phyloP scores from a whole-genome alignment of 1,140 invertebrate species.

The Scaptomyza graminum region DNA sequence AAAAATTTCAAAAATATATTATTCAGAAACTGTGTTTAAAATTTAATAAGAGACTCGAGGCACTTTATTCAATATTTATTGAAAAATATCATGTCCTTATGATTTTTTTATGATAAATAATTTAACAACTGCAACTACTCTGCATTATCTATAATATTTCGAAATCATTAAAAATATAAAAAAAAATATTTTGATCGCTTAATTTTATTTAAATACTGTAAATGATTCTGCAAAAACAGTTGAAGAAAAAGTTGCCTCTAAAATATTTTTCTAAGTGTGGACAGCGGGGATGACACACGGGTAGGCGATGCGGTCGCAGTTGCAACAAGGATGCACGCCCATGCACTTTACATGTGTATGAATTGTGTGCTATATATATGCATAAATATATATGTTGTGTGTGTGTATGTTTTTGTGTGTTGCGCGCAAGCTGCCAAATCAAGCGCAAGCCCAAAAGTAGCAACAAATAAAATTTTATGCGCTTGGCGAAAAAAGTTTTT shows the following conservation, averaged over 20 bases:
- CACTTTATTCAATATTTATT: too few relatives aligned
- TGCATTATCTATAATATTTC: too few relatives aligned
- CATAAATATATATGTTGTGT: not conserved
- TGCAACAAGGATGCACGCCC: slow-evolving; percentile 42
- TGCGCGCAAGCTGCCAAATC: slow-evolving; percentile 64
- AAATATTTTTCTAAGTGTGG: slow-evolving; percentile 4
- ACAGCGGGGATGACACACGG: not conserved
- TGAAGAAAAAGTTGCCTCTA: too few relatives aligned
- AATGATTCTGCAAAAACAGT: too few relatives aligned
- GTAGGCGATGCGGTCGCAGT: slow-evolving; percentile 19
- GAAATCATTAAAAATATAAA: too few relatives aligned
- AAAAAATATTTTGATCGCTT: too few relatives aligned
- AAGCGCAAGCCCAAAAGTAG: slow-evolving; percentile 81
- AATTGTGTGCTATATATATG: slow-evolving; percentile 19
- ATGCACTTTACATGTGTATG: slow-evolving; percentile 51
- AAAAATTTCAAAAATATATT: not conserved
- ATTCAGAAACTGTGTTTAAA: not conserved
- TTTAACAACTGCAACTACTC: too few relatives aligned
- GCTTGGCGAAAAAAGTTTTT: slow-evolving; percentile 72
- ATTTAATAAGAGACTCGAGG: too few relatives aligned
- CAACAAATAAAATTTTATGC: slow-evolving; percentile 83
- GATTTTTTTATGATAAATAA: too few relatives aligned
- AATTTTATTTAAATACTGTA: too few relatives aligned
- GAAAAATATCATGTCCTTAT: too few relatives aligned
- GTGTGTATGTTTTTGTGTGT: slow-evolving; percentile 16